Evolutionary conservation across 2,888 invertebrate species (phyloP), one percentile per base, ranked within the genome.

Genomic region (Sphecodes monilicornis): DNA sequence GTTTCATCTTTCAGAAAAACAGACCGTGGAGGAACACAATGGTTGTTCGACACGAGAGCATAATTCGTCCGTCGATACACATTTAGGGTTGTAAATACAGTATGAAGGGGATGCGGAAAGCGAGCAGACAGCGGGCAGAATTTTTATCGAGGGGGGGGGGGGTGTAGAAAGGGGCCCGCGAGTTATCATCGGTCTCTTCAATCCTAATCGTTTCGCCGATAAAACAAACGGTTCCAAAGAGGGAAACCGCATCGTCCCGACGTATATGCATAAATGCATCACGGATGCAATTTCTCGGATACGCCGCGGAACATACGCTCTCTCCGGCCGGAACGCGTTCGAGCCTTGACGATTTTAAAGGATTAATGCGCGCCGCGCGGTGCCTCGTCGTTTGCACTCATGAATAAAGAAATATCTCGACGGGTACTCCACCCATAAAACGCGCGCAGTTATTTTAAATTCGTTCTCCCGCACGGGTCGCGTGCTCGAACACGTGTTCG

Each of bases 391-490:
- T 85, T 85, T 68, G 73, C 76, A 74, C 72, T 76, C 80, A 85
- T 80, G 82, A 85, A 86, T 82, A 85, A 85, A 85, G 85, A 82
- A 85, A 85, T 78, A 80, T 85, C 82, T 82, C 80, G 78, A 78
- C 80, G 46, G 46, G 68, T 66, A 70, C 86, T 79, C 70, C 78
- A 60, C 72, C 85, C 86, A 85, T 85, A 82, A 82, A 85, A 84
- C 80, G 76, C 82, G 74, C 82, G 82, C 80, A 78, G 83, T 88
- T 87, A 88, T 85, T 88, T 88, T 85, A 80, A 86, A 82, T 86
- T 85, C 80, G 86, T 80, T 82, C 82, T 78, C 86, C 78, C 82
- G 71, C 80, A 84, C 83, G 81, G 74, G 80, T 87, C 76, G 84
- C 74, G 78, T 81, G 75, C 73, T 73, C 80, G 73, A 75, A 85